Evolutionary conservation across 1,140 invertebrate species (phyloP).

Genomic region (Cotesia typhae): DNA sequence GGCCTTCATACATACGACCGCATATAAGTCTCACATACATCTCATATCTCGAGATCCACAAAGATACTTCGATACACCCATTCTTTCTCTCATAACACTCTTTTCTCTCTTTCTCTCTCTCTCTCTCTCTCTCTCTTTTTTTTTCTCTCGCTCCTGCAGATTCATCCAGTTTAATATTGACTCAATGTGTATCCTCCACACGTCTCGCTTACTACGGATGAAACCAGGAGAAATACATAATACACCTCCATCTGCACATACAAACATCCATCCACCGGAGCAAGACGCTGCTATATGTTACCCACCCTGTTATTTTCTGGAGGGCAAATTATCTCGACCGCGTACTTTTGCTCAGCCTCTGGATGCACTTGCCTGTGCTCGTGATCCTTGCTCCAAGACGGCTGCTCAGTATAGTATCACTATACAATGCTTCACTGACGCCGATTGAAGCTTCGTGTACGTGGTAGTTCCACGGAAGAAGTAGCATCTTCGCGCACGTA

Average conservation of each 20-base stretch:
- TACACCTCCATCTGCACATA: constrained; percentile 13
- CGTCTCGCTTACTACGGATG: neutral
- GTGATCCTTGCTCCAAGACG: neutral
- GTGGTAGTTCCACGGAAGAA: constrained; percentile 50
- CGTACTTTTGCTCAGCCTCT: constrained; percentile 46
- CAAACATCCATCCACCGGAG: constrained; percentile 26
- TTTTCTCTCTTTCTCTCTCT: neutral
- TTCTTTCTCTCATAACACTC: neutral
- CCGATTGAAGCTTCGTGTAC: constrained; percentile 40
- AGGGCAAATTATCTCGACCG: constrained; percentile 61
- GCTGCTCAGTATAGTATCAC: constrained; percentile 26
- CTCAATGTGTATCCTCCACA: no score
- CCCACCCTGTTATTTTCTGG: constrained; percentile 64
- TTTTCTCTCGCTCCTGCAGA: neutral
- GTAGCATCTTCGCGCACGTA: constrained; percentile 62
- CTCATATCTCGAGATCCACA: neutral
- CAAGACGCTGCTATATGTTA: constrained; percentile 40
- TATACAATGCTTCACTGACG: neutral
- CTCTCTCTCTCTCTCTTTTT: neutral
- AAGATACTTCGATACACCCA: constrained; percentile 31
- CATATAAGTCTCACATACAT: constrained; percentile 12
- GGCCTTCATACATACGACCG: constrained; percentile 18
- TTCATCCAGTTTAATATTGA: neutral
- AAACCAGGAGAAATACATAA: no score
- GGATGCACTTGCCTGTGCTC: constrained; percentile 53